Evolutionary conservation across 2,113 vertebrate genomes (phyloP), one percentile per base, ranked within the genome.

Genomic region (Cryptomyrus ogoouensis): DNA sequence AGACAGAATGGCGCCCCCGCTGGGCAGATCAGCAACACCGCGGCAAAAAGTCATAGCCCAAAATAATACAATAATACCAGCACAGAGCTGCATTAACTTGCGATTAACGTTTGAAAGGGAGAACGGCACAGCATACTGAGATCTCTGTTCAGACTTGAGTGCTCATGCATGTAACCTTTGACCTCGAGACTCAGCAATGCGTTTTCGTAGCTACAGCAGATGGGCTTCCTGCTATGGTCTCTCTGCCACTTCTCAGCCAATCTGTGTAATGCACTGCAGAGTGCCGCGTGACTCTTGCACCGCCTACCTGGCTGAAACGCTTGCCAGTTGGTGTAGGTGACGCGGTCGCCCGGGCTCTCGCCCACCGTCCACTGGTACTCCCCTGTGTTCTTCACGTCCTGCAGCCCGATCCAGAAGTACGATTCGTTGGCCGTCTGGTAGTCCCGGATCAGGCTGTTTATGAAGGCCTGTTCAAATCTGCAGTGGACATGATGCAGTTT

Each of bases 401-500:
- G 97, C 91, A 99, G 95, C 50, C 97, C 97, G 0, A 95, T 97
- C 98, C 98, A 99, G 92, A 98, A 98, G 92, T 96, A 97, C 53
- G 94, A 96, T 85, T 93, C 90, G 88, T 93, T 90, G 90, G 88
- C 92, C 19, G 21, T 66, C 17, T 62, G 24, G 56, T 92, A 92
- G 53, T 96, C 96, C 90, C 93, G 94, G 52, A 99, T 97, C 15
- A 99, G 94, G 88, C 94, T 95, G 93, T 96, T 99, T 93, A 99
- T 95, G 90, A 96, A 99, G 91, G 97, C 97, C 95, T 99, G 98
- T 88, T 99, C 98, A 94, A 99, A 99, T 92, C 98, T 99, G 94
- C 24, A 94, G 93, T 83, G 56, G 10, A 77, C 17, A 13, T n/a
- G 42, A 27, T 21, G 88, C 2, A 87, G 13, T 87, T 6, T 10